These are phyloP conservation scores for Sericinus montela DNA, from an alignment of 2,888 invertebrate genomes.

Conservation along the genomic window DNA sequence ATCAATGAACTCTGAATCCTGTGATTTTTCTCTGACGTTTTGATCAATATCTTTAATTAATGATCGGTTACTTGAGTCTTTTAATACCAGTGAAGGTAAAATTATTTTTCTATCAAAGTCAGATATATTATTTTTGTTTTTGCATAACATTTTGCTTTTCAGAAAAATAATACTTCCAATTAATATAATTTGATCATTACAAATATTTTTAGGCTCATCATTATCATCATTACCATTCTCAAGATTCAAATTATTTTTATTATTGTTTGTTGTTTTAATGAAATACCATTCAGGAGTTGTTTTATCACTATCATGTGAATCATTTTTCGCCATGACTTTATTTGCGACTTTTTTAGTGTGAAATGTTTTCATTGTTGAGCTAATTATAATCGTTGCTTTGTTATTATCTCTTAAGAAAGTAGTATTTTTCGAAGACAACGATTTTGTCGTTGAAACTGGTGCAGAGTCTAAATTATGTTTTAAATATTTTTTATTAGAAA, in stretches of 20 bases:
- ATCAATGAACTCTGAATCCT: not conserved
- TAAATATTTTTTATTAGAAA: too few relatives aligned
- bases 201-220: not conserved
- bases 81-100: not conserved
- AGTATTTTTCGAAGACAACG: too few relatives aligned
- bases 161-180: slow-evolving; percentile 2
- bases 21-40: not conserved
- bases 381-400: too few relatives aligned
- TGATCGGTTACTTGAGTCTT: not conserved
- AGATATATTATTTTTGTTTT: not conserved
- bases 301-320: not conserved
- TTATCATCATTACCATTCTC: not conserved
- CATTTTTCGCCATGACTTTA: not conserved
- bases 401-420: too few relatives aligned
- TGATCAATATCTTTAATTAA: not conserved
- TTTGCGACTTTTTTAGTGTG: not conserved
- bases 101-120: not conserved
- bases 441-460: too few relatives aligned
- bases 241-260: not conserved
- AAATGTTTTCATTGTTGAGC: too few relatives aligned
- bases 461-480: too few relatives aligned
- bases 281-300: not conserved
- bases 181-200: not conserved
- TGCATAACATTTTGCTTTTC: slow-evolving; percentile 13
- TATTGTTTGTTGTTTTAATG: not conserved